phyloP scores from a whole-genome alignment of 2,888 invertebrate genomes.

The Neoaliturus tenellus region DNA sequence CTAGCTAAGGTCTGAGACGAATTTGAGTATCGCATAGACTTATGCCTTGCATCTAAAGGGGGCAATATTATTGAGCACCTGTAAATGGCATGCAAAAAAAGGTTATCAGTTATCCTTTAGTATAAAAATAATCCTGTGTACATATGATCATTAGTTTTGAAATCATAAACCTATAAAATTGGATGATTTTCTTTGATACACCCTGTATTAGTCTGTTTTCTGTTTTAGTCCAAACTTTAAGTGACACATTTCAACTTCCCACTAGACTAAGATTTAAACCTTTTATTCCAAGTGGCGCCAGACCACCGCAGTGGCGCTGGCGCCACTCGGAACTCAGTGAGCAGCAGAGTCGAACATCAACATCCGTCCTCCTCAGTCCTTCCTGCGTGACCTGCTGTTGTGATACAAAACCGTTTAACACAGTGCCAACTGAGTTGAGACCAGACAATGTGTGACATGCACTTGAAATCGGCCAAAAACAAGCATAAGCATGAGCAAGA shows the following conservation, averaged over 20 bases:
- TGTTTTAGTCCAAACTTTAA: not conserved
- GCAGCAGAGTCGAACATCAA: not conserved
- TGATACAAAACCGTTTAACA: conserved; percentile 23
- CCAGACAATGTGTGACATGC: conserved; percentile 2
- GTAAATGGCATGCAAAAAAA: no score
- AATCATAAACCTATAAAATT: no score
- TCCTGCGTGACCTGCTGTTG: conserved; percentile 17
- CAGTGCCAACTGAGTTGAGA: conserved; percentile 28
- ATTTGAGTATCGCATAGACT: no score
- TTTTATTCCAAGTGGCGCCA: not conserved
- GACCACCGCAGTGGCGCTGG: not conserved
- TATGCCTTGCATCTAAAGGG: no score
- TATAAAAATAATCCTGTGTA: no score
- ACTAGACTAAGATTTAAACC: not conserved
- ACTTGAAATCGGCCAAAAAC: not conserved
- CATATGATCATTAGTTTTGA: no score
- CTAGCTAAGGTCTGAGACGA: no score
- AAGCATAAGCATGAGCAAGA: no score
- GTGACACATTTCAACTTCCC: conserved; percentile 2
- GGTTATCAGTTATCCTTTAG: no score
- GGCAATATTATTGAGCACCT: no score
- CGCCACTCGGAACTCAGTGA: not conserved
- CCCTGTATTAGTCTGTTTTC: not conserved
- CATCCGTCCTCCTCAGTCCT: not conserved
- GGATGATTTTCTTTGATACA: no score